A percentile compares a stretch with the other conserved stretches of the same genome.
Evolutionary conservation across 92 coral and sea anemone genomes (phyloP).

Genomic region (Umimayanthus kanabou): DNA sequence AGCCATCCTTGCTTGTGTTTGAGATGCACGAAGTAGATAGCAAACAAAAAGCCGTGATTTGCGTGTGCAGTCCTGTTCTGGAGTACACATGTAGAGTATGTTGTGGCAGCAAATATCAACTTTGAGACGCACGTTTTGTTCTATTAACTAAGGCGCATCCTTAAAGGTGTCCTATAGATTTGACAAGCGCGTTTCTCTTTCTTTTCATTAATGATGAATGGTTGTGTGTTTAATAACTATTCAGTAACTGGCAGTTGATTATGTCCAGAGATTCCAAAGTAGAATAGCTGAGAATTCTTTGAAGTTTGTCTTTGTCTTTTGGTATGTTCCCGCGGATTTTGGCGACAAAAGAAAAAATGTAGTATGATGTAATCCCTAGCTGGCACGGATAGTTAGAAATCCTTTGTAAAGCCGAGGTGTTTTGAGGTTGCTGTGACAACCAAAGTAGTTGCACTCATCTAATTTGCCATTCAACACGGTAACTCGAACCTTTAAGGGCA

Average conservation of each 20-base stretch:
- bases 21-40: neutral
- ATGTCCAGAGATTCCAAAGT: neutral
- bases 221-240: neutral
- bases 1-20: neutral
- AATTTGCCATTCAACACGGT: too few species aligned
- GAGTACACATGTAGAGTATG: neutral
- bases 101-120: neutral
- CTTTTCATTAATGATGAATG: neutral
- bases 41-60: too few species aligned
- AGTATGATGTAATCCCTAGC: neutral
- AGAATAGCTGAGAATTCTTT: neutral
- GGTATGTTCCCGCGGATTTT: neutral
- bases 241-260: neutral
- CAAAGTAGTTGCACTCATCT: too few species aligned
- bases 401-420: neutral
- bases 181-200: neutral
- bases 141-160: too few species aligned
- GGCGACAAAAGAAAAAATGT: neutral
- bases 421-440: too few species aligned
- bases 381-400: neutral
- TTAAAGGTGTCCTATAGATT: neutral
- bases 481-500: too few species aligned
- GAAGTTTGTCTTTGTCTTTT: neutral
- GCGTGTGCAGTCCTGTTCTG: neutral
- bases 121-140: neutral